These are phyloP conservation scores for Ptychodera flava DNA, from an alignment of 35 echinoderm and acorn worm genomes.

Conservation along the genomic window DNA sequence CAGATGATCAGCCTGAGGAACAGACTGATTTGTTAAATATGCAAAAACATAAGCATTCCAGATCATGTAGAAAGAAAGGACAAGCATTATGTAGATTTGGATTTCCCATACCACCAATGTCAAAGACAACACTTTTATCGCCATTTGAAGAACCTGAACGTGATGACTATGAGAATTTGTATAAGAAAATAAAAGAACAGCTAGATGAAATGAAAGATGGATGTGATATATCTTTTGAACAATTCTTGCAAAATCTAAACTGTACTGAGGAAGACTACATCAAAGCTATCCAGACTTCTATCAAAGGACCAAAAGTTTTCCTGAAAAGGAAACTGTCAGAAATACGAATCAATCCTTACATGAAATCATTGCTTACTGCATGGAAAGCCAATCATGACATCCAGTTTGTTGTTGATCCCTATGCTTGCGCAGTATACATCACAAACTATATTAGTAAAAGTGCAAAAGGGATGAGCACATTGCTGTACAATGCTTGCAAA, in stretches of 20 bases:
- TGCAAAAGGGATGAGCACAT: conserved; percentile 41
- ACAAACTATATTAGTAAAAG: conserved; percentile 56
- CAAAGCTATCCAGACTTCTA: conserved; percentile 24
- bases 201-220: conserved; percentile 1
- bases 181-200: neutral
- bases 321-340: conserved; percentile 40
- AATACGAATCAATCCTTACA: conserved; percentile 42
- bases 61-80: conserved; percentile 44
- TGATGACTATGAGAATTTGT: conserved; percentile 12
- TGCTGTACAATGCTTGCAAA: conserved; percentile 28
- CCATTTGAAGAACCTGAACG: conserved; percentile 16
- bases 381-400: conserved; percentile 58
- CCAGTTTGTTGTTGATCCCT: conserved; percentile 50
- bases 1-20: conserved; percentile 2
- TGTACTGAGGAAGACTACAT: conserved; percentile 52
- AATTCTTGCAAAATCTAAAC: conserved; percentile 31
- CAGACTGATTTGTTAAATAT: conserved; percentile 17
- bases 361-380: conserved; percentile 6
- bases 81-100: conserved; percentile 51
- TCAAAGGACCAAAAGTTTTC: conserved; percentile 42
- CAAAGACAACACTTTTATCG: conserved; percentile 36
- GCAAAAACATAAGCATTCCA: conserved; percentile 45
- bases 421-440: conserved; percentile 62
- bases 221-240: neutral
- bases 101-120: conserved; percentile 54